These are phyloP conservation scores for Chiroxiphia lanceolata DNA, from an alignment of 2,797 vertebrate species.

Conservation along the genomic window DNA sequence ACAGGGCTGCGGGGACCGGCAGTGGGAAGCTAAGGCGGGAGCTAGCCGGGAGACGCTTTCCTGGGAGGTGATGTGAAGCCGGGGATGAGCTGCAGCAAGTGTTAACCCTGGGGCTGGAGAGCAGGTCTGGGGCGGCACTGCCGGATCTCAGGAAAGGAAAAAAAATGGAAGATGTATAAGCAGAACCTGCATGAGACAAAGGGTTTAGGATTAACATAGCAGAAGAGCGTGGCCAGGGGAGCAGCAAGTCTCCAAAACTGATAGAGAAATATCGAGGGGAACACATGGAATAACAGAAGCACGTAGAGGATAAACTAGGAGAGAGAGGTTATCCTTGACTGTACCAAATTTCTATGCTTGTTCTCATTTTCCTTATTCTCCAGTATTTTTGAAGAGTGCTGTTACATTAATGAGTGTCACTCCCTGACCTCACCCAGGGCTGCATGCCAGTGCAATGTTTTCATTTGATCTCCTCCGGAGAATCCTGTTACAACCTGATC, in stretches of 20 bases:
- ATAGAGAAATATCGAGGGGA: not conserved
- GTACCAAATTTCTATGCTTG: rapidly evolving
- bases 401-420: not conserved
- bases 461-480: not conserved
- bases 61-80: rapidly evolving
- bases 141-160: too few species aligned
- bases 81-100: too few species aligned
- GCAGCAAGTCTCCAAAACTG: not conserved
- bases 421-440: not conserved
- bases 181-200: too few species aligned
- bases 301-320: not conserved
- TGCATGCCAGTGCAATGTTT: not conserved
- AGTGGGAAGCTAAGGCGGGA: not conserved
- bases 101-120: rapidly evolving
- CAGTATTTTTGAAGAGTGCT: not conserved
- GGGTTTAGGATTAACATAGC: not conserved
- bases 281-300: not conserved
- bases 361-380: not conserved
- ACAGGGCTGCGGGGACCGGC: too few species aligned
- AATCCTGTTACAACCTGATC: not conserved
- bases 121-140: rapidly evolving
- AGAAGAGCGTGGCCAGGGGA: not conserved
- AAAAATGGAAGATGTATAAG: not conserved
- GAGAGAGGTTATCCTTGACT: not conserved
- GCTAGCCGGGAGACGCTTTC: not conserved